These are phyloP conservation scores for Palythoa grandiflora DNA, from an alignment of 92 coral and sea anemone genomes.

Conservation along the genomic window DNA sequence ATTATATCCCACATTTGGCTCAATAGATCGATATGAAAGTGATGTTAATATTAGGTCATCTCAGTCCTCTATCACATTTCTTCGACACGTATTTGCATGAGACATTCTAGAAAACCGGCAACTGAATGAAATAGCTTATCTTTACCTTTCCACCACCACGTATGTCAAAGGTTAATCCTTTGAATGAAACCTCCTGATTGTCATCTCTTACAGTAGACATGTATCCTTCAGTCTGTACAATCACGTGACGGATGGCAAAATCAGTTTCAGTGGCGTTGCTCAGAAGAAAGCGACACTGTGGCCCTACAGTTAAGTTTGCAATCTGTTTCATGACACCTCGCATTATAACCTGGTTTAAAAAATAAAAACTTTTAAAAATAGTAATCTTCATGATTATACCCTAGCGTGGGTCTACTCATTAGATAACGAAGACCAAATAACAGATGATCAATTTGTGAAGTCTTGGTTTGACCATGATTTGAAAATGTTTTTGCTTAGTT, in stretches of 20 bases:
- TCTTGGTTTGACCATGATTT: no score
- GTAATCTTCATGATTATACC: no score
- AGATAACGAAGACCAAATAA: no score
- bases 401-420: no score
- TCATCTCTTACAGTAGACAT: slow-evolving; percentile 63
- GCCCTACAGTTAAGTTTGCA: slow-evolving; percentile 69
- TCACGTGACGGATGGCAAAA: slow-evolving; percentile 45
- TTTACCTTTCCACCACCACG: slow-evolving; percentile 75
- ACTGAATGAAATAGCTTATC: neutral
- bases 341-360: slow-evolving; percentile 33
- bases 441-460: no score
- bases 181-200: slow-evolving; percentile 33
- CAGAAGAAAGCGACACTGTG: slow-evolving; percentile 62
- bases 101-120: neutral
- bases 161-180: slow-evolving; percentile 64
- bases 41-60: no score
- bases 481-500: no score
- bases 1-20: no score
- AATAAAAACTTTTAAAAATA: no score
- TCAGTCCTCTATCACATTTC: no score
- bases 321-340: slow-evolving; percentile 67
- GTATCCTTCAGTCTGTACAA: slow-evolving; percentile 68
- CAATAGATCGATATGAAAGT: no score
- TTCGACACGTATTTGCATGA: no score
- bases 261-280: slow-evolving; percentile 54